A percentile compares a stretch with the other conserved stretches of the same genome.
Evolutionary conservation across 2,113 vertebrate species (phyloP).

Genomic region (Strix aluco): DNA sequence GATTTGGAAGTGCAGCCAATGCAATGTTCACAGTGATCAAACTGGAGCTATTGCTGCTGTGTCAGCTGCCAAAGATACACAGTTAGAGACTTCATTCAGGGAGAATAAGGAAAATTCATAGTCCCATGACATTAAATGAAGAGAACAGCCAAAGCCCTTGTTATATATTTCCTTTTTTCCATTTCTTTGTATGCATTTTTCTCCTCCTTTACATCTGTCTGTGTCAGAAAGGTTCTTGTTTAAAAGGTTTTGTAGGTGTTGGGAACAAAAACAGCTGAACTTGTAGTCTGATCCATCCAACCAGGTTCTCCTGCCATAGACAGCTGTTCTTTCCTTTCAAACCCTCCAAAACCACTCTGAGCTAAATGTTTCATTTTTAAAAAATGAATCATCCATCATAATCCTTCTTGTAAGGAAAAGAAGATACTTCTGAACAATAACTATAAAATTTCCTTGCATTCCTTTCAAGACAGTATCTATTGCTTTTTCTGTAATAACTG

Average conservation of each 20-base stretch:
- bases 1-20: background rate
- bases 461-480: background rate
- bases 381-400: conserved; percentile 21
- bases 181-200: background rate
- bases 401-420: background rate
- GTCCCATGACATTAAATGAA: background rate
- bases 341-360: conserved; percentile 17
- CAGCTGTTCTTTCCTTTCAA: conserved; percentile 39
- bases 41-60: background rate
- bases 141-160: background rate
- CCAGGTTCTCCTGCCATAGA: background rate
- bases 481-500: background rate
- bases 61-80: conserved; percentile 2
- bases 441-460: background rate
- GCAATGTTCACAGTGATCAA: background rate
- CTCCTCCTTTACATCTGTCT: background rate
- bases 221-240: background rate
- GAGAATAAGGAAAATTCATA: background rate
- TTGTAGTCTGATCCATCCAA: background rate
- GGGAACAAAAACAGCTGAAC: conserved; percentile 13
- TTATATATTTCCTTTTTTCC: background rate
- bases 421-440: background rate
- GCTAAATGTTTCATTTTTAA: background rate
- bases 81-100: background rate
- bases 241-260: background rate